Evolutionary conservation across 2,113 vertebrate genomes (phyloP).

Genomic region (Microtus oregoni): DNA sequence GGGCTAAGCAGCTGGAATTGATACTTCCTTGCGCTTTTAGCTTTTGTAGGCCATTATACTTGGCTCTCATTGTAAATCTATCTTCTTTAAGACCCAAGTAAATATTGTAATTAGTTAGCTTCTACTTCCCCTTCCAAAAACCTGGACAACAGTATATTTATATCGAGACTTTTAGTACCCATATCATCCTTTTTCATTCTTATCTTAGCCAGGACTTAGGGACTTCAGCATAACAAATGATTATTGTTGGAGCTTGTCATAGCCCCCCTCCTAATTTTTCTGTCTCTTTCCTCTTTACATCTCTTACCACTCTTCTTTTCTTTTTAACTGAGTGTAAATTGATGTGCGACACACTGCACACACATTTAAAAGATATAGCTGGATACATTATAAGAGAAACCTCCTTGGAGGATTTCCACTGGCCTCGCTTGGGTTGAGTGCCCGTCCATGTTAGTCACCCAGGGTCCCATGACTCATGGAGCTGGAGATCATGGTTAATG

Average conservation of each 20-base stretch:
- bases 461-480: background rate
- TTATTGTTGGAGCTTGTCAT: background rate
- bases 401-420: background rate
- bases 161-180: background rate
- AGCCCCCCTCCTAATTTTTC: background rate
- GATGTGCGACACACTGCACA: background rate
- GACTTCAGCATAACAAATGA: background rate
- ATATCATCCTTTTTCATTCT: background rate
- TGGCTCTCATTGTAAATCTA: background rate
- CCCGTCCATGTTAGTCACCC: background rate
- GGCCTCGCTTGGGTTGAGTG: background rate
- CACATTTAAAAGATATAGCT: background rate
- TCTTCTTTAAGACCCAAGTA: background rate
- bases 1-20: background rate
- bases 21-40: background rate
- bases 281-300: background rate
- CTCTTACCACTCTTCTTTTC: background rate
- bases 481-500: background rate
- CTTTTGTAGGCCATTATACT: background rate
- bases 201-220: background rate
- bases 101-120: background rate
- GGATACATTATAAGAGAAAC: background rate
- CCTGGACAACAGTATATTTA: background rate
- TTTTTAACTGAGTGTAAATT: background rate
- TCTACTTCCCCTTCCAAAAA: conserved; percentile 24